These are phyloP conservation scores for Archips xylosteana DNA, from an alignment of 2,888 invertebrate species.

Conservation along the genomic window DNA sequence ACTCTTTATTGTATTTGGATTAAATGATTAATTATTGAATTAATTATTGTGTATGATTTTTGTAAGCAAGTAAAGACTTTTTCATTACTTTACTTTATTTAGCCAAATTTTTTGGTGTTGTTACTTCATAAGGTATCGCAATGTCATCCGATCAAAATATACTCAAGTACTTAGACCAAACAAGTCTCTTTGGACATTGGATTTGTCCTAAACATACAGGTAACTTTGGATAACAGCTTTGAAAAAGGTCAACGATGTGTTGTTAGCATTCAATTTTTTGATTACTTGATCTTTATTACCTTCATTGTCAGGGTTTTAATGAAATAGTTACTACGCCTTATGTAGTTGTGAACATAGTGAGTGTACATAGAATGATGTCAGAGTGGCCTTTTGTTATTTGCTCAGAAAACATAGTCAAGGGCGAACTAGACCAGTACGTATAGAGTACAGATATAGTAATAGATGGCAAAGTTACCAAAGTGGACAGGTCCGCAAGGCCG, in stretches of 20 bases:
- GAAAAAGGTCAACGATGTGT: too few relatives aligned
- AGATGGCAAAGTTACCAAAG: not conserved
- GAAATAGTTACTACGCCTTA: not conserved
- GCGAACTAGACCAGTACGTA: slow-evolving; percentile 3
- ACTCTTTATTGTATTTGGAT: too few relatives aligned
- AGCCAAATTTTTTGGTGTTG: too few relatives aligned
- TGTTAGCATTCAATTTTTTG: not conserved
- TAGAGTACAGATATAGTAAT: not conserved
- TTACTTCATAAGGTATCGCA: too few relatives aligned
- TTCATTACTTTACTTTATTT: too few relatives aligned
- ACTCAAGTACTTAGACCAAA: too few relatives aligned
- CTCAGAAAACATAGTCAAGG: slow-evolving; percentile 20
- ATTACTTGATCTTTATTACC: not conserved
- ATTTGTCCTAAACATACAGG: not conserved
- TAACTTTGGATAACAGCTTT: too few relatives aligned
- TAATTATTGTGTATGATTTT: too few relatives aligned
- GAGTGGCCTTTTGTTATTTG: slow-evolving; percentile 17
- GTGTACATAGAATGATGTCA: slow-evolving; percentile 26
- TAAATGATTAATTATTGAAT: too few relatives aligned
- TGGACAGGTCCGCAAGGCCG: not conserved
- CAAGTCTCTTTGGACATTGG: too few relatives aligned
- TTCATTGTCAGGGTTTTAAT: not conserved
- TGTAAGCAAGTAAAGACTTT: too few relatives aligned
- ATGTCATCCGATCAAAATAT: too few relatives aligned
- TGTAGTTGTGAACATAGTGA: not conserved